These are phyloP conservation scores for Dinothrombium tinctorium DNA, from an alignment of 1,140 invertebrate genomes.

Conservation along the genomic window DNA sequence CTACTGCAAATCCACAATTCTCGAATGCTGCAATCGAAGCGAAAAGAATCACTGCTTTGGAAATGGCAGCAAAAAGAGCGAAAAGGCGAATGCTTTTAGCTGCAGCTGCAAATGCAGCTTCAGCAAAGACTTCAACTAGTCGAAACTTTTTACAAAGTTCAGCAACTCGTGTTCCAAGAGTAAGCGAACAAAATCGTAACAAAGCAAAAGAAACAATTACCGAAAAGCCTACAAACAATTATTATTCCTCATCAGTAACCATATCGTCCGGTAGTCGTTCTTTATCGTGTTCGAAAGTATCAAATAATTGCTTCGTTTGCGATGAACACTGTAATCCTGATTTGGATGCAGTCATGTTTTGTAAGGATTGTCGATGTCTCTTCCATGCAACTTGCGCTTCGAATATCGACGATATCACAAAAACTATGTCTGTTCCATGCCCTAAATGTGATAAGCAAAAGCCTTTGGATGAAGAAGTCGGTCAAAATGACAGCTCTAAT, in stretches of 20 bases:
- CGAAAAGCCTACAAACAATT: not conserved
- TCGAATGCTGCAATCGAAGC: slow-evolving; percentile 18
- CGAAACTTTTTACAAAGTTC: too few relatives aligned
- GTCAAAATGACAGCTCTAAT: not conserved
- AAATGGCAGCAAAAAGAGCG: slow-evolving; percentile 7
- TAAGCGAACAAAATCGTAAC: not conserved
- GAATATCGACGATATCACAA: not conserved
- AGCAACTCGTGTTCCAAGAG: not conserved
- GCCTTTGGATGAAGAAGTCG: not conserved
- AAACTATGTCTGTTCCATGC: not conserved
- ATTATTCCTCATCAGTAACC: not conserved
- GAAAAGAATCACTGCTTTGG: slow-evolving; percentile 14
- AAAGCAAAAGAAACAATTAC: not conserved
- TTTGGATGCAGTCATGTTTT: slow-evolving; percentile 7
- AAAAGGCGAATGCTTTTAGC: not conserved
- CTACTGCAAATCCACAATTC: slow-evolving; percentile 23
- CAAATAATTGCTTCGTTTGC: slow-evolving; percentile 5
- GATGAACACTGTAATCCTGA: slow-evolving; percentile 4
- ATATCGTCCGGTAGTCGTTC: not conserved
- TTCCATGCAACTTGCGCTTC: slow-evolving; percentile 8
- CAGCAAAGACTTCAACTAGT: not conserved
- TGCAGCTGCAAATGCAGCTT: not conserved
- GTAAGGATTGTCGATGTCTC: slow-evolving; percentile 5
- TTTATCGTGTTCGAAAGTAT: not conserved
- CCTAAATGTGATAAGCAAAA: slow-evolving; percentile 1